Conservation (phyloP, 2,113 vertebrate species). For the Progne subis region DNA sequence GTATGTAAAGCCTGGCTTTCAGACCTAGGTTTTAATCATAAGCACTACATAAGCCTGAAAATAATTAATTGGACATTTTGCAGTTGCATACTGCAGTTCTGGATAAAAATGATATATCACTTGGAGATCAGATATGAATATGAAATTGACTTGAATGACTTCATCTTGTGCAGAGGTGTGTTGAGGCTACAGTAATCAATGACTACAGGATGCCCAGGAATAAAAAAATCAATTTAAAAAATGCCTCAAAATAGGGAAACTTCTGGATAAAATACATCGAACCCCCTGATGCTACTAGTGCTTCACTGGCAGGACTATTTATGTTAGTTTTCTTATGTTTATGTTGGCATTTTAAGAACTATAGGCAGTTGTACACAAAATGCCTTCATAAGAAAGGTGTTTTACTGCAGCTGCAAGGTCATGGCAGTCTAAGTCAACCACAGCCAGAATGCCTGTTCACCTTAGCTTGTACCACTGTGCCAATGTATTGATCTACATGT, state of each 20-base stretch:
- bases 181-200: neutral
- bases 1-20: neutral
- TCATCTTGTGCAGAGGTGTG: neutral
- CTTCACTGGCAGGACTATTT: neutral
- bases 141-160: neutral
- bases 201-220: neutral
- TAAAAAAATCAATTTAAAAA: neutral
- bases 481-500: rapidly evolving
- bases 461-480: neutral
- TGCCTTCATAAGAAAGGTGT: neutral
- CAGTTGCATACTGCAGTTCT: neutral
- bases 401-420: neutral
- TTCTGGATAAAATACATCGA: neutral
- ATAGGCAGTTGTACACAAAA: neutral
- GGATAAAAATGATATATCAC: neutral
- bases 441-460: neutral
- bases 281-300: neutral
- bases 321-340: neutral
- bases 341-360: neutral
- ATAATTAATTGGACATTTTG: neutral
- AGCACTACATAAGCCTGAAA: neutral
- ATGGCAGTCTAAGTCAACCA: neutral
- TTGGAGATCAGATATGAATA: neutral
- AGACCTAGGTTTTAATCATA: neutral
- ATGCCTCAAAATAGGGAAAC: neutral